Evolutionary conservation across 1,140 invertebrate species (phyloP).

Genomic region (Caenorhabditis tropicalis): DNA sequence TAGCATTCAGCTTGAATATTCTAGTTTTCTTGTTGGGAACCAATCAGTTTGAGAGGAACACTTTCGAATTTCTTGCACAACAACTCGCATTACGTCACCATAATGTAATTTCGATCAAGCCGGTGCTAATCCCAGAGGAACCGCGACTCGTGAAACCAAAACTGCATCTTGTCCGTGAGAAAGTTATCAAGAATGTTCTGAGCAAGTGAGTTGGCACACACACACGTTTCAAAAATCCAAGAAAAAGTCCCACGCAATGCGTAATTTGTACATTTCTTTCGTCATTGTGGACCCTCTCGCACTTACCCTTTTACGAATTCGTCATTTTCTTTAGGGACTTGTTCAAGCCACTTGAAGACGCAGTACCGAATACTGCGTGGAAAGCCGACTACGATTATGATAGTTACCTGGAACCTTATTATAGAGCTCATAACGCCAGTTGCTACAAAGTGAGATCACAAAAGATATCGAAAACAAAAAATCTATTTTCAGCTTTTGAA

Average conservation of each 20-base stretch:
- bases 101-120: conserved; percentile 67
- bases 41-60: conserved; percentile 68
- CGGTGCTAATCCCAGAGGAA: conserved; percentile 71
- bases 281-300: not conserved
- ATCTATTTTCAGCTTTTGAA: conserved; percentile 66
- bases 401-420: conserved; percentile 64
- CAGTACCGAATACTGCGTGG: conserved; percentile 67
- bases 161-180: conserved; percentile 66
- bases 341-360: conserved; percentile 63
- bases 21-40: conserved; percentile 69
- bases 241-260: conserved; percentile 12
- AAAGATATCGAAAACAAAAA: not conserved
- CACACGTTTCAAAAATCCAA: not conserved
- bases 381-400: conserved; percentile 61
- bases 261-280: not conserved
- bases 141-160: conserved; percentile 67
- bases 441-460: conserved; percentile 64
- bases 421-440: conserved; percentile 69
- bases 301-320: not conserved
- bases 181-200: conserved; percentile 68
- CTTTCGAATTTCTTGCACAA: conserved; percentile 69
- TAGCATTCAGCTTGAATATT: conserved; percentile 57
- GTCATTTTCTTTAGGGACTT: conserved; percentile 57
- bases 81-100: conserved; percentile 69
- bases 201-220: conserved; percentile 61